phyloP scores from a whole-genome alignment of 2,888 invertebrate genomes.

The Ramazzottius varieornatus region DNA sequence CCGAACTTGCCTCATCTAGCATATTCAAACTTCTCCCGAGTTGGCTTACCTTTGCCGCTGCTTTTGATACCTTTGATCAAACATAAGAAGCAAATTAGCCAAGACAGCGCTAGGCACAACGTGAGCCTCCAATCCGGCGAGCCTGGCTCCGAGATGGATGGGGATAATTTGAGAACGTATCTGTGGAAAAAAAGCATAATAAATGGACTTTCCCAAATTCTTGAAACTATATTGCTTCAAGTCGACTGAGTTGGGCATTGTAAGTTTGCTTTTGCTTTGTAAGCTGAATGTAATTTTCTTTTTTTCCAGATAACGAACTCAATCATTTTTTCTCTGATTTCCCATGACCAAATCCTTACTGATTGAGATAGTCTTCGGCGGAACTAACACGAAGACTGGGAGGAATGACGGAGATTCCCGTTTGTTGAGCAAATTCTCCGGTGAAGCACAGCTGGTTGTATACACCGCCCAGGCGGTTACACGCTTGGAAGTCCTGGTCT shows the following conservation, averaged over 20 bases:
- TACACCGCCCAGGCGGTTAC: background rate
- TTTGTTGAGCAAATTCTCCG: background rate
- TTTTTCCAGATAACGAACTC: too few relatives aligned
- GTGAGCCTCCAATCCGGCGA: background rate
- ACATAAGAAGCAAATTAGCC: background rate
- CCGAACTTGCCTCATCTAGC: background rate
- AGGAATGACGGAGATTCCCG: background rate
- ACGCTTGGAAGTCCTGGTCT: background rate
- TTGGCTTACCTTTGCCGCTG: background rate
- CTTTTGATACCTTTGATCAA: background rate
- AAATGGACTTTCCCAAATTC: too few relatives aligned
- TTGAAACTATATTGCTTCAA: too few relatives aligned
- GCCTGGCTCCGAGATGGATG: background rate
- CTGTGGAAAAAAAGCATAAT: too few relatives aligned
- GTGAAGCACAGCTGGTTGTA: background rate
- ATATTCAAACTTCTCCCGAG: too few relatives aligned
- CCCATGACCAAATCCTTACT: too few relatives aligned
- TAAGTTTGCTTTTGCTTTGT: too few relatives aligned
- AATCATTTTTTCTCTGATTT: too few relatives aligned
- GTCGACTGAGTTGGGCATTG: too few relatives aligned
- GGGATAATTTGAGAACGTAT: background rate
- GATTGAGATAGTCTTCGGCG: background rate
- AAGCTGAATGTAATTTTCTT: too few relatives aligned
- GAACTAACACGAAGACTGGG: background rate
- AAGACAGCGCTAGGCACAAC: background rate